phyloP scores from a whole-genome alignment of 2,797 vertebrate genomes.

The Cynodonichthys magdalenae region DNA sequence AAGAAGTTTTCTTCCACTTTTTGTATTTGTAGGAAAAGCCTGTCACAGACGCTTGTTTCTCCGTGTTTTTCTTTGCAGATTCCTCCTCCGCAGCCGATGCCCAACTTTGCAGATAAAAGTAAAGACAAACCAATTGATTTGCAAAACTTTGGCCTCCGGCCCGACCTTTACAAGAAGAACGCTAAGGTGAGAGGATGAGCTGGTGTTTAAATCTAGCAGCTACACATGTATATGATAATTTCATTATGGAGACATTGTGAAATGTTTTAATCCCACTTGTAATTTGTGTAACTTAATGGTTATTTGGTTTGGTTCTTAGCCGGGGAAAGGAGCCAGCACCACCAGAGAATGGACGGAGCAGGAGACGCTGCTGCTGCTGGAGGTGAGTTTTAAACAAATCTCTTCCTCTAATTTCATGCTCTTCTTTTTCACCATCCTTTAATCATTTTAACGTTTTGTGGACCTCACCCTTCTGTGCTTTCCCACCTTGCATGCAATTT shows the following conservation, averaged over 20 bases:
- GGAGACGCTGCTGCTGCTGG: conserved; percentile 93
- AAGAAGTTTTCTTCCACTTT: too few relatives aligned
- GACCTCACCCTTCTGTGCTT: background rate
- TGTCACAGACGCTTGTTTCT: too few relatives aligned
- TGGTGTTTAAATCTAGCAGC: background rate
- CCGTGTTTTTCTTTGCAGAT: conserved; percentile 72
- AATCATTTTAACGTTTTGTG: background rate
- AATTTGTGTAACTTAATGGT: background rate
- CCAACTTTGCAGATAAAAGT: conserved; percentile 91
- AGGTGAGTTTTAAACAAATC: conserved; percentile 79
- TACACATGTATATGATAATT: too few relatives aligned
- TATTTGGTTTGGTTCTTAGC: conserved; percentile 3
- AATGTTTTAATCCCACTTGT: background rate
- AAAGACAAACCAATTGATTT: conserved; percentile 94
- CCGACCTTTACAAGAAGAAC: conserved; percentile 94
- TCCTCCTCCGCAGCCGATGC: conserved; percentile 92
- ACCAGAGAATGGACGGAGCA: conserved; percentile 97
- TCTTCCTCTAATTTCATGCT: background rate
- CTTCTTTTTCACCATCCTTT: background rate
- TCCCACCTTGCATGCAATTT: background rate
- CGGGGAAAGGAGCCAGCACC: conserved; percentile 89
- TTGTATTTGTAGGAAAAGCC: too few relatives aligned
- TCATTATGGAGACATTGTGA: too few relatives aligned
- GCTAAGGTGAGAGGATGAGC: conserved; percentile 76
- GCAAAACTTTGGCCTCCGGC: conserved; percentile 94